Evolutionary conservation across 2,888 invertebrate genomes (phyloP), one percentile per base, ranked within the genome.

Genomic region (Tubulanus polymorphus): DNA sequence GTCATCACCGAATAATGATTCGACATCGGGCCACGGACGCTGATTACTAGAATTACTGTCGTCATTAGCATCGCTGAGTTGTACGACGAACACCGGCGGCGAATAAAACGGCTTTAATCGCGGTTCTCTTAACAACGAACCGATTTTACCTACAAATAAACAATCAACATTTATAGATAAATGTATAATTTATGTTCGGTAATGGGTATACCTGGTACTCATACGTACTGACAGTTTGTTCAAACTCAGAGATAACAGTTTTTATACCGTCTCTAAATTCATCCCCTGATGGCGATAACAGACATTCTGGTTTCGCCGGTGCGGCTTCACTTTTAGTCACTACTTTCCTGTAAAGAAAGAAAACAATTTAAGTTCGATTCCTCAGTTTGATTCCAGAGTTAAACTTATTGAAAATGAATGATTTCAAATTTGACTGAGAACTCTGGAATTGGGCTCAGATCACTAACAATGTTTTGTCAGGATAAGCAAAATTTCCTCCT

Each of bases 11-110:
- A 76, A 71, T 8, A 77, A 60, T 53, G 68, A 68, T 37, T 69
- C 68, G 53, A 71, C 69, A 66, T 75, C 72, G 45, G 76, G 76
- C 76, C 76, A 77, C 20, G 68, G 71, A 52, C 57, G 60, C 57
- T 65, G 61, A 53, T 61, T 59, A 45, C 67, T 65, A 28, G 70
- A 71, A 30, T 68, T 69, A 37, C 67, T 67, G 50, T 70, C 70
- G 55, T 75, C 74, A 47, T 68, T 63, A 56, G 74, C 75, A 64
- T 60, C 67, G 56, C 71, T 67, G 48, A 74, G 63, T 32, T 67
- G 69, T 8, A 76, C 68, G 60, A 74, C 75, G 56, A 69, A 63
- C 29, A 65, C 57, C 0, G 74, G 74, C 12, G 74, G 70, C 2
- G 72, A 67, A 66, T 74, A 76, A 62, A 76, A 75, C 12, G 72